Conservation (phyloP, 2,888 invertebrate species). For the Linnaemya tessellans region DNA sequence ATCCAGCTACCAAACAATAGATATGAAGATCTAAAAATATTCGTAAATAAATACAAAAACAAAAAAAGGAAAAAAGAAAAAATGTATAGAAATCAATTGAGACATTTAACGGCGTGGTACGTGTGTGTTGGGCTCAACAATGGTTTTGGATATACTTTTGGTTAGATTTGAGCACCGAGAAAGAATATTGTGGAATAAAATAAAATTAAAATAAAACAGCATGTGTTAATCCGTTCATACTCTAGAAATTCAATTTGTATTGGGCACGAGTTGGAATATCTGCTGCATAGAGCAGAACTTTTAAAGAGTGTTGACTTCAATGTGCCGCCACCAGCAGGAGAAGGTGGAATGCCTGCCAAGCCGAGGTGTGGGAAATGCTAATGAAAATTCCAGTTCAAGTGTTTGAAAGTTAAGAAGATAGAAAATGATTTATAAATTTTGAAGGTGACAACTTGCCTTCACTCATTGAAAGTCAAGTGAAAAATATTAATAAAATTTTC, state of each 20-base stretch:
- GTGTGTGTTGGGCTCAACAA: constrained; percentile 53
- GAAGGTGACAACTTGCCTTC: too few species aligned
- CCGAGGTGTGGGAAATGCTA: too few species aligned
- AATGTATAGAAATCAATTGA: constrained; percentile 66
- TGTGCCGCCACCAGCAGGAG: not conserved
- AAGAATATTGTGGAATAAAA: constrained; percentile 25
- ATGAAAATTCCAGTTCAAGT: too few species aligned
- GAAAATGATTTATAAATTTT: too few species aligned
- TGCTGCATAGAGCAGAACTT: constrained; percentile 10
- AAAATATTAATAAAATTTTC: too few species aligned
- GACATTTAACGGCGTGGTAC: constrained; percentile 63
- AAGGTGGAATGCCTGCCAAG: too few species aligned
- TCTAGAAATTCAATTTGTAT: constrained; percentile 42
- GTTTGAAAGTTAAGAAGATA: too few species aligned
- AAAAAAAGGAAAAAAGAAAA: too few species aligned
- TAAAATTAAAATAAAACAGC: constrained; percentile 51
- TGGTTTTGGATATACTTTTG: constrained; percentile 49
- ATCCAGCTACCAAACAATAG: constrained; percentile 57
- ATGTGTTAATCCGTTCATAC: constrained; percentile 71
- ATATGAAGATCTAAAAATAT: constrained; percentile 38
- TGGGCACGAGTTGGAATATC: constrained; percentile 50
- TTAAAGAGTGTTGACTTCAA: not conserved
- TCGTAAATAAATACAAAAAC: constrained; percentile 46
- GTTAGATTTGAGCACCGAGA: constrained; percentile 26
- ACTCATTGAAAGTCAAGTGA: too few species aligned